Evolutionary conservation across 2,797 vertebrate species (phyloP).

Genomic region (Danio tinwini): DNA sequence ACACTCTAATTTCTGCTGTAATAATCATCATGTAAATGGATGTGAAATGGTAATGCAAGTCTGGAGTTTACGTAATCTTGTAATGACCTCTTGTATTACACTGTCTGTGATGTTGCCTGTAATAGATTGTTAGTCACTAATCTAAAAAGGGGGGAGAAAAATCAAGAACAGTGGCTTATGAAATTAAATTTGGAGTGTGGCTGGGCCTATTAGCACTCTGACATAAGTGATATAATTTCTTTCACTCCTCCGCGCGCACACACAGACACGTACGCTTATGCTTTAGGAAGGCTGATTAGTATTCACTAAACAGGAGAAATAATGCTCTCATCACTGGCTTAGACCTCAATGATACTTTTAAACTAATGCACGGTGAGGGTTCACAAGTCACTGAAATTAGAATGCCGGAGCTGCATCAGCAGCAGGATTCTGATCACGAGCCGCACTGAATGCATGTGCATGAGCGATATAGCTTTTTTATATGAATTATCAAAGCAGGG

Average conservation of each 20-base stretch:
- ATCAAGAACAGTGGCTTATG: slow-evolving; percentile 64
- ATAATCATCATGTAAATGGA: slow-evolving; percentile 78
- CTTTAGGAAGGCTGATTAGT: slow-evolving; percentile 70
- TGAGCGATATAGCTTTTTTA: slow-evolving; percentile 10
- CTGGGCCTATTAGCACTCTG: slow-evolving; percentile 79
- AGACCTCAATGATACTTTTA: slow-evolving; percentile 73
- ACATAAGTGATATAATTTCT: slow-evolving; percentile 81
- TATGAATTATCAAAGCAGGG: slow-evolving; percentile 47
- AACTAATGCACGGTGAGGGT: slow-evolving; percentile 68
- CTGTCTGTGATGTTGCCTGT: slow-evolving; percentile 74
- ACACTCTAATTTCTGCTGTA: slow-evolving; percentile 65
- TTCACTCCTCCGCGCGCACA: slow-evolving; percentile 48
- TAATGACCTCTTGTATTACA: slow-evolving; percentile 80
- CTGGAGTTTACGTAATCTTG: slow-evolving; percentile 78
- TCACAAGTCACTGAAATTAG: slow-evolving; percentile 73
- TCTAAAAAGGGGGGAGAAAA: slow-evolving; percentile 44
- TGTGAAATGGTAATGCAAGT: slow-evolving; percentile 68
- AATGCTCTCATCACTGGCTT: slow-evolving; percentile 74
- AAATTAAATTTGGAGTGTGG: slow-evolving; percentile 74
- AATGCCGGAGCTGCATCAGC: slow-evolving; percentile 59
- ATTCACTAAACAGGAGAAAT: slow-evolving; percentile 74
- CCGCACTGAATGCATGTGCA: slow-evolving; percentile 4
- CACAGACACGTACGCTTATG: slow-evolving; percentile 52
- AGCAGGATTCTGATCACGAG: slow-evolving; percentile 48
- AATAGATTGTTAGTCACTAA: slow-evolving; percentile 76